Evolutionary conservation across 2,797 vertebrate genomes (phyloP).

Genomic region (Sebastes matsubarae): DNA sequence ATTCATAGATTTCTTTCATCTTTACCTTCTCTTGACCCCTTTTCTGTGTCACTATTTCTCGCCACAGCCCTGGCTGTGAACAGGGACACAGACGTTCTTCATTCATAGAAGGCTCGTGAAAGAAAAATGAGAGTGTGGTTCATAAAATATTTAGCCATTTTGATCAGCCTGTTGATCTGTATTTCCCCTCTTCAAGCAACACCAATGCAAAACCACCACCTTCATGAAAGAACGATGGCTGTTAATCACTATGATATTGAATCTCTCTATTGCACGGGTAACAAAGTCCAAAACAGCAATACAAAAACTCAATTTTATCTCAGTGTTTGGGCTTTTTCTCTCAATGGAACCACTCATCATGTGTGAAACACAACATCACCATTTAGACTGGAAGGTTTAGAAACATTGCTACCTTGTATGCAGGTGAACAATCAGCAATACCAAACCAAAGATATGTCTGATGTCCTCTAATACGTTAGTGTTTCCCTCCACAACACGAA

Average conservation of each 20-base stretch:
- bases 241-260: not conserved
- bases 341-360: not conserved
- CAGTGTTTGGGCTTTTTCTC: not conserved
- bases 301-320: not conserved
- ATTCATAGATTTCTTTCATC: constrained; percentile 71
- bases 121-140: constrained; percentile 20
- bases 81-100: constrained; percentile 4
- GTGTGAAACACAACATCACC: not conserved
- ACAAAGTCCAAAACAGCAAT: not conserved
- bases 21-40: constrained; percentile 39
- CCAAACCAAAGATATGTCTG: no score
- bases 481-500: not conserved
- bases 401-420: not conserved
- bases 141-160: constrained; percentile 42
- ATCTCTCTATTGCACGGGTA: not conserved
- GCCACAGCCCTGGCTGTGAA: constrained; percentile 13
- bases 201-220: not conserved
- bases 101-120: constrained; percentile 44
- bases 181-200: not conserved
- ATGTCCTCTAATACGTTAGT: not conserved
- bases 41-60: constrained; percentile 15
- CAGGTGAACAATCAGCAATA: not conserved
- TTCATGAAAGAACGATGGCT: not conserved
- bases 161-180: constrained; percentile 7
- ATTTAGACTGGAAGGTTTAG: not conserved